Evolutionary conservation across 2,113 vertebrate species (phyloP), one percentile per base, ranked within the genome.

Genomic region (Mohoua ochrocephala): DNA sequence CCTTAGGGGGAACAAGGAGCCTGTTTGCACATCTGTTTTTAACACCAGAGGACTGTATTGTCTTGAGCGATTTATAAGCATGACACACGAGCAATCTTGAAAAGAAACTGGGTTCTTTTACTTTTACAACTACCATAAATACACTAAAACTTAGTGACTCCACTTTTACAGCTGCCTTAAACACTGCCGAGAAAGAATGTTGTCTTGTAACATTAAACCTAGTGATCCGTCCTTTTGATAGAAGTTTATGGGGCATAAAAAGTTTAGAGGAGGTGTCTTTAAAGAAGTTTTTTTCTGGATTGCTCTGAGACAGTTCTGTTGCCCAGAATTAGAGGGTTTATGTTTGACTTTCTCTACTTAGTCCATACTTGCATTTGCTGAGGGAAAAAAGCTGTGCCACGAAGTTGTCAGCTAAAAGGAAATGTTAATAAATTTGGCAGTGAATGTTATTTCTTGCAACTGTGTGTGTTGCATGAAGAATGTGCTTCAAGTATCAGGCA

Each of bases 61-160:
- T 92, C 83, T 87, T 60, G 41, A 92, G 56, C 13, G 23, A 91
- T 93, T 93, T 92, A 41, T 44, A 65, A 53, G 59, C 45, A 24
- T 92, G 73, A 68, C 37, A 84, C 31, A 57, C 1, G 11, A 45
- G n/a, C 71, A 67, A 57, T 92, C 80, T 84, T 79, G 44, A 64
- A 68, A 73, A 79, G 59, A 82, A 96, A 65, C 53, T 64, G 37
- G 30, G 52, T 84, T 71, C 39, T 93, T 95, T 89, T 64, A 60
- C n/a, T 68, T 95, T 89, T 84, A 96, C 79, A 87, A 49, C 88
- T 93, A 41, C 79, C 44, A 89, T 96, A 91, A 97, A 95, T 91
- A 81, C 44, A 77, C 64, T 89, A 84, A 91, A 93, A 81, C 28
- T 11, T 82, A 78, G 76, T 50, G 76, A 92, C 94, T 95, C 54